Conservation (phyloP, 2,888 invertebrate genomes). For the Drosophila prostipennis region DNA sequence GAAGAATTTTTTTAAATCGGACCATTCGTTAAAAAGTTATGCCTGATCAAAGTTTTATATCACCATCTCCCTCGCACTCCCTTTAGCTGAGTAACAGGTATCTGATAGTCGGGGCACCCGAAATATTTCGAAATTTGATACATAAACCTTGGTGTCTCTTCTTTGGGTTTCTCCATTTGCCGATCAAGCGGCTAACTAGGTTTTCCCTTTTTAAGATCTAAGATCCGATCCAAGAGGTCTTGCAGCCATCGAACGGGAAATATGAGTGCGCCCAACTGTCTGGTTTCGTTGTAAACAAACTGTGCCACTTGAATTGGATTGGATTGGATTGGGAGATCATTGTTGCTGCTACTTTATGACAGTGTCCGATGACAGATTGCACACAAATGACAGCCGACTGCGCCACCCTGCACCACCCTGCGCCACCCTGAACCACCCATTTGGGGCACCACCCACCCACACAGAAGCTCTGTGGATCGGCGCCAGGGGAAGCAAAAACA, state of each 20-base stretch:
- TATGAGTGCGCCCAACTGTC: conserved; percentile 15
- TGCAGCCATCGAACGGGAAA: conserved; percentile 18
- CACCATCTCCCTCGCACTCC: no score
- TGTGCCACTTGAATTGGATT: conserved; percentile 38
- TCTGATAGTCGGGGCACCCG: no score
- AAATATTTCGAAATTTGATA: no score
- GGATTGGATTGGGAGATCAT: conserved; percentile 31
- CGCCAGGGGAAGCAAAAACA: conserved; percentile 12
- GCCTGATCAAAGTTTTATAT: no score
- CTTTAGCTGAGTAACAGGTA: no score
- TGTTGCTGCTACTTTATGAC: conserved; percentile 44
- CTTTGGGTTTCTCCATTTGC: not conserved
- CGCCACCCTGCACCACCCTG: conserved; percentile 24
- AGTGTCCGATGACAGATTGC: conserved; percentile 72
- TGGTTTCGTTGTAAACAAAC: conserved; percentile 33
- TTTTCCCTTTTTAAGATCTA: conserved; percentile 12
- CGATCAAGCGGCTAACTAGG: conserved; percentile 16
- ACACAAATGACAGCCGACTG: conserved; percentile 50
- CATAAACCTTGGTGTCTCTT: no score
- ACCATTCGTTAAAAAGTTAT: no score
- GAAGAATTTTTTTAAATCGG: no score
- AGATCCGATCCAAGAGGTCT: conserved; percentile 1
- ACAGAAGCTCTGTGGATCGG: conserved; percentile 48
- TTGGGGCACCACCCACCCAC: conserved; percentile 7
- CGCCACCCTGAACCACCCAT: conserved; percentile 33